Base-by-base conservation (phyloP, 2,888 invertebrate species). In the Hipparchia sbordonii region DNA sequence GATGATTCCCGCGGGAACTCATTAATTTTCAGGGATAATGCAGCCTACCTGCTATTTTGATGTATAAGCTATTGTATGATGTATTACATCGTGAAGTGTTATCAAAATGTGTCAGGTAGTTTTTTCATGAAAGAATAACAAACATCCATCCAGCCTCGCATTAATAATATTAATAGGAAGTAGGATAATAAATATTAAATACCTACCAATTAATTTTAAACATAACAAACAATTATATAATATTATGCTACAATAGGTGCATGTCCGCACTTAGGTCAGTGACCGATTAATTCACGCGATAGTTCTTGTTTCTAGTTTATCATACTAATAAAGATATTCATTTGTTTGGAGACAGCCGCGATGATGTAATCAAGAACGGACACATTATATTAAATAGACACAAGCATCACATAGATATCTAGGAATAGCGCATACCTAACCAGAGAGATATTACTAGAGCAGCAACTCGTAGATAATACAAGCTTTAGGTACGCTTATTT, bases 311-410 rank as follows among this genome's bases (percentile, higher is more conserved):
- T 79, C 78, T 81, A 79, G 82, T 87, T 89, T 91, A 89, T 89
- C 23, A 85, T 80, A 84, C 82, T 82, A 89, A 89, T 90, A 90
- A 91, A 89, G 88, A 88, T 88, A 89, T 88, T 85, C 82, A 81
- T 82, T 84, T 83, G 85, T 82, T 72, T 70, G 71, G 72, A 48
- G 72, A 71, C 61, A 59, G 67, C 68, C 48, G 62, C 67, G 72
- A 61, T 71, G 72, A 72, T 67, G 71, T 70, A 74, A 72, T 62
- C 62, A 54, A 12, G 6, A 59, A 63, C 61, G 51, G 70, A 48
- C 70, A 72, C 71, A 60, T 60, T 54, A 66, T 65, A 67, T 54
- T 61, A 48, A 23, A 72, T 62, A 62, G 33, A 46, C 67, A 23
- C 39, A 39, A 54, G 48, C 65, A 70, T 59, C 13, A 13, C 7